phyloP scores from a whole-genome alignment of 2,888 invertebrate species.

The Cheilosia impressa region DNA sequence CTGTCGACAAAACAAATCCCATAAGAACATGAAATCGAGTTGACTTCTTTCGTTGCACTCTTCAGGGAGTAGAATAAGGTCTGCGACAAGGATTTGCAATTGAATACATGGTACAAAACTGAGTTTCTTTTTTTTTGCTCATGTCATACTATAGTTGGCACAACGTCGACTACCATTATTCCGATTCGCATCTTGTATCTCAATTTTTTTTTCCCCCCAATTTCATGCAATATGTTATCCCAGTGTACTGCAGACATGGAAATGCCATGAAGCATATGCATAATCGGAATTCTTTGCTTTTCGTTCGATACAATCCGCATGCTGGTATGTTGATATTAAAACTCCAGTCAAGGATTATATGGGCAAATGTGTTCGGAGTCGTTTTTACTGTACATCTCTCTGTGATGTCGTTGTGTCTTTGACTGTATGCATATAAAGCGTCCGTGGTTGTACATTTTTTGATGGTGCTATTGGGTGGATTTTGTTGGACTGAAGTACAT shows the following conservation, averaged over 20 bases:
- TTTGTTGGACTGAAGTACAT: constrained; percentile 35
- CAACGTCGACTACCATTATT: constrained; percentile 41
- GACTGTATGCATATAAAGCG: background rate
- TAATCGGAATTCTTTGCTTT: constrained; percentile 45
- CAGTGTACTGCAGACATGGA: constrained; percentile 41
- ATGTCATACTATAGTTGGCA: constrained; percentile 25
- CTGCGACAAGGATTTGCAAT: constrained; percentile 54
- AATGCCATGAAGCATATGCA: constrained; percentile 60
- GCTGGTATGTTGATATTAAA: constrained; percentile 57
- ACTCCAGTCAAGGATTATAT: constrained; percentile 53
- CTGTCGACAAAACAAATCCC: background rate
- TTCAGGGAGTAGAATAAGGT: constrained; percentile 16
- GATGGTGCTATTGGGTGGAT: constrained; percentile 10
- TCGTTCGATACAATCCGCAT: constrained; percentile 41
- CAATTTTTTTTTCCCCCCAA: constrained; percentile 16
- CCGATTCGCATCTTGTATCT: constrained; percentile 53
- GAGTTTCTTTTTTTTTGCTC: background rate
- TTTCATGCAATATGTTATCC: constrained; percentile 54
- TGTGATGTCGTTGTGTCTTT: background rate
- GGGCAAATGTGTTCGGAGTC: constrained; percentile 28
- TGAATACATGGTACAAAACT: constrained; percentile 22
- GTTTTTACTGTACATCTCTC: constrained; percentile 1
- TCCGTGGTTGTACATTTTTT: constrained; percentile 17
- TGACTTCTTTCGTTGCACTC: background rate
- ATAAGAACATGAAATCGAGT: constrained; percentile 14